phyloP scores from a whole-genome alignment of 2,797 vertebrate species.

The Loris lydekkerianus region DNA sequence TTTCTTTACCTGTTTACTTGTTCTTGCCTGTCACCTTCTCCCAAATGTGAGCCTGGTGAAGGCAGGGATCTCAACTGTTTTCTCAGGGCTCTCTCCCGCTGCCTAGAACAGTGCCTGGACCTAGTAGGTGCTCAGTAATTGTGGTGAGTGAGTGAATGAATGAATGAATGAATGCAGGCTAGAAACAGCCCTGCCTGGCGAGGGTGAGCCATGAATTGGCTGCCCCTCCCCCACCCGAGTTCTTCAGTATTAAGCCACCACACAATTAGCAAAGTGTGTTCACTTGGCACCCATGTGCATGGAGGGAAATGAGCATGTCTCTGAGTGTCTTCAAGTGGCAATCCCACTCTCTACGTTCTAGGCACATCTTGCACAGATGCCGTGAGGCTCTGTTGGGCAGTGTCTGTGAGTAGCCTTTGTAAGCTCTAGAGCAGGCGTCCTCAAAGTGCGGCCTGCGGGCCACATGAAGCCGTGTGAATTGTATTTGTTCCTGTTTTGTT shows the following conservation, averaged over 20 bases:
- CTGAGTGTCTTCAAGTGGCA: rapidly evolving
- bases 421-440: too few relatives aligned
- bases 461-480: too few relatives aligned
- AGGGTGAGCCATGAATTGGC: background rate
- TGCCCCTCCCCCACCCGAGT: background rate
- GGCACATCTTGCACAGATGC: too few relatives aligned
- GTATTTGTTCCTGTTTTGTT: too few relatives aligned
- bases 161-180: background rate
- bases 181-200: background rate
- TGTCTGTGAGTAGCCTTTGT: too few relatives aligned
- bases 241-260: background rate
- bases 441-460: background rate
- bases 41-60: background rate
- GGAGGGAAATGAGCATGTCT: background rate
- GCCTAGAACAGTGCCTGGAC: background rate
- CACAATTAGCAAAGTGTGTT: background rate
- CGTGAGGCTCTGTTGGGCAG: too few relatives aligned
- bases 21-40: background rate
- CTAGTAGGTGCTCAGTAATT: background rate
- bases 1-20: background rate
- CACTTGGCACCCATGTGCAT: background rate
- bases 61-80: background rate
- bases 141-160: background rate
- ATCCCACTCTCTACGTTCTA: rapidly evolving
- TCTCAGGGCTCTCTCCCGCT: background rate